These are phyloP conservation scores for Acromyrmex charruanus DNA, from an alignment of 1,140 invertebrate genomes.

Conservation along the genomic window DNA sequence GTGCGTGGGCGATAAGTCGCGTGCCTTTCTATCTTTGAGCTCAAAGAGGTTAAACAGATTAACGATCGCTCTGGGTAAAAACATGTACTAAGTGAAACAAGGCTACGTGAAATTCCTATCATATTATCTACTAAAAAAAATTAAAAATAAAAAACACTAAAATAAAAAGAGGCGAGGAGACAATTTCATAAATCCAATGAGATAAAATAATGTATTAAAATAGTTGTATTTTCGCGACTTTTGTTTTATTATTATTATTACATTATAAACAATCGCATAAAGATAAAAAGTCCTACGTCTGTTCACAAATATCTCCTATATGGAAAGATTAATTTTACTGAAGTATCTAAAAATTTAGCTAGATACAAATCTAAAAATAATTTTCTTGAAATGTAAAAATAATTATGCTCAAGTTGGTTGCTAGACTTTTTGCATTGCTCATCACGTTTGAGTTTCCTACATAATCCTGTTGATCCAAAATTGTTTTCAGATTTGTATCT, in stretches of 20 bases:
- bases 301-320: not conserved
- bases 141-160: not conserved
- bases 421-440: too few species aligned
- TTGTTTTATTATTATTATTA: not conserved
- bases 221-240: not conserved
- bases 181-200: not conserved
- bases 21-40: conserved; percentile 36
- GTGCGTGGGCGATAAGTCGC: conserved; percentile 58
- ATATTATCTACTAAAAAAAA: not conserved
- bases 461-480: too few species aligned
- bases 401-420: too few species aligned
- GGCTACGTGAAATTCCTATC: not conserved
- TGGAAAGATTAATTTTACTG: too few species aligned
- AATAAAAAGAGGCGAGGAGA: not conserved
- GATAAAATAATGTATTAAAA: not conserved
- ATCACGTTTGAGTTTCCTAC: too few species aligned
- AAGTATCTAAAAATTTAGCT: too few species aligned
- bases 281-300: not conserved
- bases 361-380: too few species aligned
- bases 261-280: not conserved
- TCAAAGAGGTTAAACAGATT: conserved; percentile 17
- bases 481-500: too few species aligned
- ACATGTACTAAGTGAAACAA: not conserved
- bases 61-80: not conserved
- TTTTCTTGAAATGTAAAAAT: too few species aligned